Evolutionary conservation across 2,888 invertebrate genomes (phyloP), one percentile per base, ranked within the genome.

Genomic region (Catocala fraxini): DNA sequence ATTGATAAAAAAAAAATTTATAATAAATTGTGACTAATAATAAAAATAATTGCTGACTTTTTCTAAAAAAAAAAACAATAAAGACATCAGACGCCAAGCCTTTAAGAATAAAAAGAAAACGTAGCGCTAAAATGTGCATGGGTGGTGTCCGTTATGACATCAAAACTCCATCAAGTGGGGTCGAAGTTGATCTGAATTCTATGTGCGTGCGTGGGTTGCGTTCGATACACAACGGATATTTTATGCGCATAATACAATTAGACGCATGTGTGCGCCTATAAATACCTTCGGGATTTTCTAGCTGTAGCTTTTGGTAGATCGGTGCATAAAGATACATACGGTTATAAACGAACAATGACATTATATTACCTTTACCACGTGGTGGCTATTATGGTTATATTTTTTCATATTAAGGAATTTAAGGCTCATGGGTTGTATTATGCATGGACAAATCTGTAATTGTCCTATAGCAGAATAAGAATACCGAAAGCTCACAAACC

Each of bases 81-180:
- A 25, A 25, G 25, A 25, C 35, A 59, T 62, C 61, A 34, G 15
- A 48, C 5, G 25, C 5, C 12, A 9, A 6, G 13, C 7, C 12
- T 51, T 15, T 6, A 9, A 13, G 4, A 12, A 42, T 48, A 48
- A 56, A 56, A 48, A 58, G 51, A 68, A 54, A 69, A 60, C 60
- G 68, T 65, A 67, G 65, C 60, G 71, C 63, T 65, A 62, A 62
- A 63, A 69, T 67, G 73, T 63, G 61, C 63, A 68, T 63, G 62
- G 78, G 63, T 64, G 39, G 39, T 59, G 66, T 71, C 60, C 55
- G 71, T 63, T 70, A 75, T 79, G 86, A 85, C 86, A 91, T 91
- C 89, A 90, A 89, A 90, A 85, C 80, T 85, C 90, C 89, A 89
- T 90, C 89, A 90, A 77, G 82, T 64, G 79, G 82, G 82, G 75